Base-by-base conservation (phyloP, 2,797 vertebrate genomes). In the Dipus sagitta region DNA sequence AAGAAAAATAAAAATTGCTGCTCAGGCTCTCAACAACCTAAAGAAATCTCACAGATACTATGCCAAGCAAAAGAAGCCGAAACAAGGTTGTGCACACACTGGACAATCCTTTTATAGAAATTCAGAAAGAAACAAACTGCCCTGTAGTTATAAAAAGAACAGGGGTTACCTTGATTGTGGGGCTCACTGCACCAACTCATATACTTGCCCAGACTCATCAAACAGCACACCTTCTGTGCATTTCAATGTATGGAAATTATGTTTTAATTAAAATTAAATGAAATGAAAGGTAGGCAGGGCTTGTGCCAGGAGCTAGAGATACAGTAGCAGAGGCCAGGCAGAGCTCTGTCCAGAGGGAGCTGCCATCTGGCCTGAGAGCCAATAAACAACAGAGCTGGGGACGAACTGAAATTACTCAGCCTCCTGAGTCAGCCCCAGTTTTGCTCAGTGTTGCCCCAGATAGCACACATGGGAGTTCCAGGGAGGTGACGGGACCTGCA, bases 181-280 rank as follows among this genome's bases (percentile, higher is more conserved):
- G 82, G 77, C 71, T 75, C 47, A 62, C 88, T 95, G 34, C 74
- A 47, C 80, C 79, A 67, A 65, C 28, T 54, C 75, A 58, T 89
- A 42, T 15, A 90, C 84, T 92, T 92, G 93, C 88, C 88, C 54
- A 88, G 87, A 88, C 68, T 79, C 88, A 88, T 95, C 90, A 86
- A 79, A 65, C 32, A 8, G 70, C 68, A 92, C 81, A 92, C 81
- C 95, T 97, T 84, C 84, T 93, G 90, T 1, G 64, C 95, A 96
- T 94, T 96, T 96, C 94, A 96, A 94, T 92, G 79, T 87, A 96
- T 93, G 94, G 65, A 90, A 96, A 97, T 94, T 72, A 80, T 76
- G 71, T 54, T 96, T 95, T 95, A 96, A 96, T 94, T 94, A 90
- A 96, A 96, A 95, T 94, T 96, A 96, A 96, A 95, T 96, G 94